Evolutionary conservation across 1,140 invertebrate species (phyloP), one percentile per base, ranked within the genome.

Genomic region (Ostrea denselamellosa): DNA sequence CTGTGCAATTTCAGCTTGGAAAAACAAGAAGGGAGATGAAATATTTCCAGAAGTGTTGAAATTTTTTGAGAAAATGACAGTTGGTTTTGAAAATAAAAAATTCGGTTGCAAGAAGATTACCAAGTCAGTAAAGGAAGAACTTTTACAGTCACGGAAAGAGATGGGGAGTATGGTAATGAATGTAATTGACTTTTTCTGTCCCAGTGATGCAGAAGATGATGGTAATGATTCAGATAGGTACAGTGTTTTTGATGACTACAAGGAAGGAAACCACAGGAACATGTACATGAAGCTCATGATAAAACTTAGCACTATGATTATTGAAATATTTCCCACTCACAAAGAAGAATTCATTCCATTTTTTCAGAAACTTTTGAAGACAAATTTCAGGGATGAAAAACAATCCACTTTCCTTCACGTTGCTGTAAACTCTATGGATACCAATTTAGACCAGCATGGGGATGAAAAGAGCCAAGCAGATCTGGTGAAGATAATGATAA

Each of bases 241-340:
- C 2, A 14, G 22, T 28, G 22, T 8, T 4, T 34, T 14, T 77
- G 68, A 28, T 28, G 68, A 77, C 68, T 77, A 77, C 25, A 77
- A 77, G 28, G 68, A 77, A 34, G 68, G 68, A 17, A 77, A 77
- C 34, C 68, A 77, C 9, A 77, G 14, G 17, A 25, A 77, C 25
- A 34, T 77, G 68, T 77, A 77, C 68, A 77, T 77, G 68, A 77
- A 25, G 28, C 68, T 77, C 5, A 77, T 77, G 68, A 77, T 77
- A 4, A 22, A 77, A 77, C 68, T 77, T 10, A 34, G 68, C 10
- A 8, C 68, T 77, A 0, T 77, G 14, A 77, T 77, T 34, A 10
- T 77, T 77, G 25, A 25, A 12, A 77, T 77, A 12, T 77, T 77
- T 28, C 68, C 68, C 68, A 77, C 7, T 5, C 68, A 77, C 25